These are phyloP conservation scores for Mormyrops boulengeri DNA, from an alignment of 2,797 vertebrate genomes.

Conservation along the genomic window DNA sequence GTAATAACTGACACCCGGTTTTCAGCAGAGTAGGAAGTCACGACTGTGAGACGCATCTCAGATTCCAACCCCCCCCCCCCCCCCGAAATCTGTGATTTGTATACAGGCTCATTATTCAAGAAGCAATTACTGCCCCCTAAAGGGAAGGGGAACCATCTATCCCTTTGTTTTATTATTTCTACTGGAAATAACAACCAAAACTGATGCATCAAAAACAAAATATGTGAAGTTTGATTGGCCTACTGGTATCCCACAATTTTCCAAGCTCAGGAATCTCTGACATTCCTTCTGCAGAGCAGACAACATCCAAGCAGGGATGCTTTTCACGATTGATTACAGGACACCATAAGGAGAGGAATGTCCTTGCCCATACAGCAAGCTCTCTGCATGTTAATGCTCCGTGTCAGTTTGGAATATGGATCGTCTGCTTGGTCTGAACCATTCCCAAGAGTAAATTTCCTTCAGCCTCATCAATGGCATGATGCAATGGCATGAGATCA, in stretches of 20 bases:
- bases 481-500: background rate
- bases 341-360: slow-evolving; percentile 43
- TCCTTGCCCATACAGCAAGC: slow-evolving; percentile 33
- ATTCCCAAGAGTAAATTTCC: slow-evolving; percentile 33
- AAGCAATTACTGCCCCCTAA: background rate
- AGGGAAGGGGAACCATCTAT: background rate
- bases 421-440: slow-evolving; percentile 40
- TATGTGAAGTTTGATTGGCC: background rate
- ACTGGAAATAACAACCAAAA: background rate
- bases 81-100: background rate
- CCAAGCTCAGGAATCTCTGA: background rate
- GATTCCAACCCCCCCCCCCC: background rate
- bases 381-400: slow-evolving; percentile 38
- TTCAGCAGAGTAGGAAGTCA: background rate
- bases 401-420: slow-evolving; percentile 41
- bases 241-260: background rate
- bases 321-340: slow-evolving; percentile 37
- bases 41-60: background rate
- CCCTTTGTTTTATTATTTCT: background rate
- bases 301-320: slow-evolving; percentile 33
- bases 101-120: background rate
- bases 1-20: background rate
- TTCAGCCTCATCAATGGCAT: slow-evolving; percentile 6
- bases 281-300: slow-evolving; percentile 26
- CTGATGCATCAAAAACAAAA: background rate